Percentiles rank a stretch among this genome's conserved stretches.
These are phyloP conservation scores for Rhabdophis nuchalis DNA, from an alignment of 2,797 vertebrate genomes.

Conservation along the genomic window DNA sequence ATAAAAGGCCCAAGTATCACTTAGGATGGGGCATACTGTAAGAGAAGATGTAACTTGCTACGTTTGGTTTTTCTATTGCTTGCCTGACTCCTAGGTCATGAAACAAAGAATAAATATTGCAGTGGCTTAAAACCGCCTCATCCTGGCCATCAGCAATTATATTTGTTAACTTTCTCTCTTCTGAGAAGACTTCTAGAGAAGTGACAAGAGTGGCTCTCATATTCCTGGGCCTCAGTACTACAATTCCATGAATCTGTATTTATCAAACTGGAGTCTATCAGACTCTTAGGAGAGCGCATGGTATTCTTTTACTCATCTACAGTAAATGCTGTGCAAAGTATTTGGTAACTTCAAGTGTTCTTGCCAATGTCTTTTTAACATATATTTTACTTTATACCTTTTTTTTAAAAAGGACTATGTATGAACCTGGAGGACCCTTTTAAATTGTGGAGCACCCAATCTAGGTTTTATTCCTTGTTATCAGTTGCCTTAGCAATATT, in stretches of 20 bases:
- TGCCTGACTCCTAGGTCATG: neutral
- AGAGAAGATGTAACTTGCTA: neutral
- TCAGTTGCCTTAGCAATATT: neutral
- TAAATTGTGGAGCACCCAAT: neutral
- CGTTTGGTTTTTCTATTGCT: neutral
- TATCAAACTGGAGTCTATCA: neutral
- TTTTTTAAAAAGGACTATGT: neutral
- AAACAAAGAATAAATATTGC: neutral
- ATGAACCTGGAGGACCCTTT: neutral
- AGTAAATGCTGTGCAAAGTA: neutral
- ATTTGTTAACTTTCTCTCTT: neutral
- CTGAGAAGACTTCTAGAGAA: neutral
- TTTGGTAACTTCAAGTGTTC: neutral
- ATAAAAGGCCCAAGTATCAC: neutral
- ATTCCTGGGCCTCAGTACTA: neutral
- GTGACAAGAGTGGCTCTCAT: neutral
- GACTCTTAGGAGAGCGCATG: neutral
- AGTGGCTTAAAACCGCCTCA: neutral
- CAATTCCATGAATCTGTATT: neutral
- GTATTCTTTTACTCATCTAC: neutral
- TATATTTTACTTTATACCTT: neutral
- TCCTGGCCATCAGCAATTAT: neutral
- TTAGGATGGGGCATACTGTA: too few species aligned
- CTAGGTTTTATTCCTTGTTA: neutral
- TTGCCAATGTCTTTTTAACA: neutral